Percentiles rank a stretch among this genome's conserved stretches.
Evolutionary conservation across 2,888 invertebrate species (phyloP).

Genomic region (Mythimna ferrago): DNA sequence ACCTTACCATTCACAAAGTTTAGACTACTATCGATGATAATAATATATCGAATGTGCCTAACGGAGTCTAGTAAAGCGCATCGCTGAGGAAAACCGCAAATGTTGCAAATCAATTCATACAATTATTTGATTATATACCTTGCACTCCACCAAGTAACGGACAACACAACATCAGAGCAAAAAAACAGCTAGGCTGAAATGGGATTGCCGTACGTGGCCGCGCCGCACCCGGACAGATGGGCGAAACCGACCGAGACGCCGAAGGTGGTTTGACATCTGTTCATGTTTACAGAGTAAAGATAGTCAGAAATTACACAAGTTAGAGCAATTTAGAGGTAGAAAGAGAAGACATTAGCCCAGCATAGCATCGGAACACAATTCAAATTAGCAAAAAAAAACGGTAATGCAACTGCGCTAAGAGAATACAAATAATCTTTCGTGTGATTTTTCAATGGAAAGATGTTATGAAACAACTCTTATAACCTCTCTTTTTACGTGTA

Average conservation of each 20-base stretch:
- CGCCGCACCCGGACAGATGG: neutral
- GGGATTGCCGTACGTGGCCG: neutral
- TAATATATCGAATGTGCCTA: slow-evolving; percentile 18
- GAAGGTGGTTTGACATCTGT: neutral
- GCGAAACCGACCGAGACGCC: neutral
- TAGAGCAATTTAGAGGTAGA: neutral
- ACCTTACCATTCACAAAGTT: slow-evolving; percentile 3
- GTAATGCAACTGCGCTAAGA: too few relatives aligned
- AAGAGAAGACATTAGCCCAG: neutral
- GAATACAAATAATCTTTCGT: neutral
- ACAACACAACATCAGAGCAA: neutral
- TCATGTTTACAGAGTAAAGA: too few relatives aligned
- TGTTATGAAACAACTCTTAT: neutral
- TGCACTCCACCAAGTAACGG: neutral
- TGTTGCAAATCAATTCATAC: neutral
- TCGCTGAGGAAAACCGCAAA: slow-evolving; percentile 8
- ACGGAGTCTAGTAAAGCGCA: slow-evolving; percentile 12
- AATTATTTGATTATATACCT: neutral
- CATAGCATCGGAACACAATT: neutral
- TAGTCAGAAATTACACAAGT: neutral
- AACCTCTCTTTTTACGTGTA: neutral
- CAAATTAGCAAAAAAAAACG: too few relatives aligned
- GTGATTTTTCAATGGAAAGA: too few relatives aligned
- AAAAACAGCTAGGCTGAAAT: neutral
- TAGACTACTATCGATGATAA: neutral